These are phyloP conservation scores for Nudaria mundana DNA, from an alignment of 2,888 invertebrate genomes.

Conservation along the genomic window DNA sequence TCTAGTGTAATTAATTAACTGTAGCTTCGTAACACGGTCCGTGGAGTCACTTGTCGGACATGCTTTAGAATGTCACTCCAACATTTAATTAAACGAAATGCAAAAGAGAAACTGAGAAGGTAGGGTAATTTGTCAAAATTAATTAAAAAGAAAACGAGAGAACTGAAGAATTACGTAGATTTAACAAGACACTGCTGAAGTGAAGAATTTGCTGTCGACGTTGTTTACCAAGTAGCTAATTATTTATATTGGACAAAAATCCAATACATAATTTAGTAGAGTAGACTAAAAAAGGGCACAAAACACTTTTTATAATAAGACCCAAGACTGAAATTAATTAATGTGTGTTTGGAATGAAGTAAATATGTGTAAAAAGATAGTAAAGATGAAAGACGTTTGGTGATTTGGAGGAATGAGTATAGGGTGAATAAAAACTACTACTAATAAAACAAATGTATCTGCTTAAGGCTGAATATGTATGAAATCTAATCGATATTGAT, in stretches of 20 bases:
- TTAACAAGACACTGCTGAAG: conserved; percentile 56
- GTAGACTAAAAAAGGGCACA: too few species aligned
- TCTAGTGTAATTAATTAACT: conserved; percentile 53
- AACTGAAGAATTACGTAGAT: conserved; percentile 62
- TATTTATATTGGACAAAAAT: conserved; percentile 33
- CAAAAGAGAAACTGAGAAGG: conserved; percentile 71
- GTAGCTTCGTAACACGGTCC: conserved; percentile 43
- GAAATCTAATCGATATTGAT: too few species aligned
- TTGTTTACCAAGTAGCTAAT: conserved; percentile 49
- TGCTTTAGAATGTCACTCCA: conserved; percentile 73
- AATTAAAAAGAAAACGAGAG: conserved; percentile 77
- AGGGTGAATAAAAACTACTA: too few species aligned
- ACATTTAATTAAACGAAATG: conserved; percentile 77
- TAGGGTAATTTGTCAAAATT: conserved; percentile 80
- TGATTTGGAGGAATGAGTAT: too few species aligned
- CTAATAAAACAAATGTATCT: too few species aligned
- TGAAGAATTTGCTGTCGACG: conserved; percentile 45
- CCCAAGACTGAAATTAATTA: too few species aligned
- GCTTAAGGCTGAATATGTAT: too few species aligned
- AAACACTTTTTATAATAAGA: too few species aligned
- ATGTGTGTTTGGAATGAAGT: too few species aligned
- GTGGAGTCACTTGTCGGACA: conserved; percentile 47
- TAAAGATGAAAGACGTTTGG: too few species aligned
- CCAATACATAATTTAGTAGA: too few species aligned
- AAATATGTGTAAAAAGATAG: too few species aligned